phyloP scores from a whole-genome alignment of 2,797 vertebrate genomes.

The Adrianichthys oophorus region DNA sequence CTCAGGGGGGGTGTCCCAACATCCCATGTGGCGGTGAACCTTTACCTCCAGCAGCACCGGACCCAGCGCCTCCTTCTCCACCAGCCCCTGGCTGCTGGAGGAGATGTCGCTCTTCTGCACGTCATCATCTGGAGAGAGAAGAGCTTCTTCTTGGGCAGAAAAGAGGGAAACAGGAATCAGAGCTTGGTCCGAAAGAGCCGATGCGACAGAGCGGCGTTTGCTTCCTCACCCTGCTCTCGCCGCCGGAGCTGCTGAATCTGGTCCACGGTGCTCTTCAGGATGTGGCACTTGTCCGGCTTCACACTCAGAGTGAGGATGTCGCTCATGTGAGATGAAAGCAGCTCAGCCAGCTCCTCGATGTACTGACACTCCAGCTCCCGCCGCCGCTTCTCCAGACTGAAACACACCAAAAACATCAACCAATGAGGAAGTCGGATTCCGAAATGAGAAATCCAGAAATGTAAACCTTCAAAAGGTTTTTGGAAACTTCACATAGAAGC shows the following conservation, averaged over 20 bases:
- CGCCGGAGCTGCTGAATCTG: slow-evolving; percentile 96
- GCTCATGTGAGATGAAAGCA: slow-evolving; percentile 91
- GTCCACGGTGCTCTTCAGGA: slow-evolving; percentile 91
- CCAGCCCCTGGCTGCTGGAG: slow-evolving; percentile 91
- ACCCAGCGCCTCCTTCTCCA: slow-evolving; percentile 91
- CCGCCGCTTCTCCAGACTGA: slow-evolving; percentile 89
- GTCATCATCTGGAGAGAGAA: slow-evolving; percentile 83
- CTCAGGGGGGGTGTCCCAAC: neutral
- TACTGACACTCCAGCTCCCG: slow-evolving; percentile 93
- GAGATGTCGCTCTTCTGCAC: slow-evolving; percentile 96
- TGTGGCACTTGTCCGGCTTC: slow-evolving; percentile 96
- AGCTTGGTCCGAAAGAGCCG: no score
- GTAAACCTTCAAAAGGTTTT: no score
- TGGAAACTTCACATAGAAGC: no score
- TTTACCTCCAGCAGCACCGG: slow-evolving; percentile 91
- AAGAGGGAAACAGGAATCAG: slow-evolving; percentile 4
- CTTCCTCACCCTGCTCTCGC: slow-evolving; percentile 86
- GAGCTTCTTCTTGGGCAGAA: slow-evolving; percentile 82
- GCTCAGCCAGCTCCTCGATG: slow-evolving; percentile 92
- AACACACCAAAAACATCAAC: no score
- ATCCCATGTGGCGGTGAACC: neutral
- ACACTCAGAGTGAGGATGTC: slow-evolving; percentile 91
- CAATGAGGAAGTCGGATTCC: no score
- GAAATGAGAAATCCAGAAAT: no score
- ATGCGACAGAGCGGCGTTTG: no score